Base-by-base conservation (phyloP, 2,888 invertebrate species). In the Thalpophila matura region DNA sequence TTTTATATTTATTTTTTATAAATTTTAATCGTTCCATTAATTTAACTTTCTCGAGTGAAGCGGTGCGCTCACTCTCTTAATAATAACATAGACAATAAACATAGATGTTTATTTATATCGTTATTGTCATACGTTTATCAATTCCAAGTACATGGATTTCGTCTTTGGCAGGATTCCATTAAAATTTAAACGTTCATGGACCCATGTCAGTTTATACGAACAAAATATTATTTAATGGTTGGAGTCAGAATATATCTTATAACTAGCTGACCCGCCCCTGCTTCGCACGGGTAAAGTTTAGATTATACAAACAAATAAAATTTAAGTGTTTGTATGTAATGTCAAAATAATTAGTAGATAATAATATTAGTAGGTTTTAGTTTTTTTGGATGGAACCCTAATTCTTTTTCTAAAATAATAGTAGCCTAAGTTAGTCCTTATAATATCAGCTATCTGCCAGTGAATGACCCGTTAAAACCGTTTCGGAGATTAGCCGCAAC, bases 121-220 rank as follows among this genome's bases (percentile, higher is more conserved):
- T 86, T 88, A 88, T 88, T 88, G 87, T 87, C 87, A 79, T 76
- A 77, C 75, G 80, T 80, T 78, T 53, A 75, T 80, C 78, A 80
- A 75, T 75, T 74, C 83, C 81, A 76, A 67, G 42, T 64, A 76
- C 74, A 80, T 81, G 68, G 79, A 77, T 72, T 72, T 74, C 74
- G 63, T 69, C 65, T 74, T 75, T 84, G 86, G 86, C 86, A 85
- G 86, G 86, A 86, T 81, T 77, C 56, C 58, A 71, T 80, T 73
- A 64, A 58, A 71, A 66, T 65, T 60, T 68, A 64, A 45, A 58
- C 53, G 62, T 69, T 68, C 42, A 35, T 53, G 40, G 62, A 53
- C 71, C 58, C 65, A 59, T 38, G 64, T 45, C n/a, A 54, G 29
- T 24, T 40, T 26, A 14, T 9, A 54, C 35, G 24, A 45, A 63